These are phyloP conservation scores for Goniozus legneri DNA, from an alignment of 1,140 invertebrate genomes.

Conservation along the genomic window DNA sequence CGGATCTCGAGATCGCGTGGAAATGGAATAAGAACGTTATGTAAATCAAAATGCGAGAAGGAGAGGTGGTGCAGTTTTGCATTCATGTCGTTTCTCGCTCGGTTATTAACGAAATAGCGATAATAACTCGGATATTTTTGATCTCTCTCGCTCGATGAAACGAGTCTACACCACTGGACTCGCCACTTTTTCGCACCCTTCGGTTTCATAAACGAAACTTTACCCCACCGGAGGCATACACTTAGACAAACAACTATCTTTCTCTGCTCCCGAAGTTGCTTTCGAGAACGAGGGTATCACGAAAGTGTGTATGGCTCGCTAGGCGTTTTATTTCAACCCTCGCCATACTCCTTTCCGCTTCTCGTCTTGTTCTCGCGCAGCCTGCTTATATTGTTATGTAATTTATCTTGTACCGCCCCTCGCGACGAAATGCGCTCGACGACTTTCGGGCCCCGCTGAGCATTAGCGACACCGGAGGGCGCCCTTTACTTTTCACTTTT, in stretches of 20 bases:
- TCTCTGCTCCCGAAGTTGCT: slow-evolving; percentile 9
- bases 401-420: slow-evolving; percentile 46
- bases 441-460: slow-evolving; percentile 25
- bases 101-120: too few relatives aligned
- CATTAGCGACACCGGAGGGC: slow-evolving; percentile 36
- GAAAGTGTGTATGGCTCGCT: too few relatives aligned
- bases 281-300: not conserved
- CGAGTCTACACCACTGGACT: too few relatives aligned
- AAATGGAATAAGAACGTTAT: too few relatives aligned
- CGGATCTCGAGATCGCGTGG: too few relatives aligned
- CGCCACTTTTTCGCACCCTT: too few relatives aligned
- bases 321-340: slow-evolving; percentile 16
- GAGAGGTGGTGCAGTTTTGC: too few relatives aligned
- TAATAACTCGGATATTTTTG: too few relatives aligned
- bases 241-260: slow-evolving; percentile 17
- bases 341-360: slow-evolving; percentile 19
- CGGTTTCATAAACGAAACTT: too few relatives aligned
- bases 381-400: slow-evolving; percentile 50
- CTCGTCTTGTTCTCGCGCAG: slow-evolving; percentile 24
- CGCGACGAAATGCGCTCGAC: slow-evolving; percentile 28
- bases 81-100: too few relatives aligned
- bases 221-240: not conserved
- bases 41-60: too few relatives aligned
- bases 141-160: too few relatives aligned
- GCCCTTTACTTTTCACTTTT: slow-evolving; percentile 50